Evolutionary conservation across 2,888 invertebrate genomes (phyloP), one percentile per base, ranked within the genome.

Genomic region (Synanthedon andrenaeformis): DNA sequence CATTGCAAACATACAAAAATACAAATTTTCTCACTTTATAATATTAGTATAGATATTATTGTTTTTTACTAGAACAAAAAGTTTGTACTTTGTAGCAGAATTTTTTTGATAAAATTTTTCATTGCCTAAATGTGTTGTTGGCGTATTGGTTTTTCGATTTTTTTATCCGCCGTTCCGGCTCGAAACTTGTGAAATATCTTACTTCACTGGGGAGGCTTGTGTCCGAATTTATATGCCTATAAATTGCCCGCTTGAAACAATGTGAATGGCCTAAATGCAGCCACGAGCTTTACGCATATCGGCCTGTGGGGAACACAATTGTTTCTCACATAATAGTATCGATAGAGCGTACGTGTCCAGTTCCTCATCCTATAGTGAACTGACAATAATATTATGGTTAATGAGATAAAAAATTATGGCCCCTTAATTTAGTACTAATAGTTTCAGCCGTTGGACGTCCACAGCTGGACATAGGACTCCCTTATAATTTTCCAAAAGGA

Each of bases 231-330:
- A 72, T 70, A 65, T 62, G 62, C 66, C 69, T 72, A 73, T 74
- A 77, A 74, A 76, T 77, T 70, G 66, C 66, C 65, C 61, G 63
- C 62, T 68, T 66, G 67, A 72, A 74, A 76, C 73, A 75, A 74
- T 69, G 69, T 62, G 62, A 49, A 49, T 60, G 63, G 55, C 58
- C 58, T 17, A 28, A 55, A 57, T 55, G 55, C 59, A 62, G 60
- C 56, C 51, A 61, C 60, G 58, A 60, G 62, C 62, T 65, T 66
- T 63, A 65, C 65, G 67, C 63, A 63, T 69, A 74, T 72, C 70
- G 64, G 62, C 55, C 58, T 61, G 63, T 62, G 63, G 68, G 35
- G 74, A 72, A 74, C 72, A 75, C 70, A 73, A 79, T 77, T 70
- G 70, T 64, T 55, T 64, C 67, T 58, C 64, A 19, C 19, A 45